Base-by-base conservation (phyloP, 2,113 vertebrate genomes). In the Epinephelus lanceolatus region DNA sequence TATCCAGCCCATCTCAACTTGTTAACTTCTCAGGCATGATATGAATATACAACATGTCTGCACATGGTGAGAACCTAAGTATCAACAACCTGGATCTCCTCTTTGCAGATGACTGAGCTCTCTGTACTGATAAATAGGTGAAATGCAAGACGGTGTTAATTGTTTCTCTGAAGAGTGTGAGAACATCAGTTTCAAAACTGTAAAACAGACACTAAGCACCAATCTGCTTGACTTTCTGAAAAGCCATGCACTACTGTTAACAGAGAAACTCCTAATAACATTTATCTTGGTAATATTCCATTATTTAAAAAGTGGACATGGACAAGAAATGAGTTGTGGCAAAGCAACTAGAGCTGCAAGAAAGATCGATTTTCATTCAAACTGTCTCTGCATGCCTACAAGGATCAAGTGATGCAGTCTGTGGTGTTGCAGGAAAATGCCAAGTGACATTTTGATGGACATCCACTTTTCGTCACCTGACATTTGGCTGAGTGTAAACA, bases 1-100 rank as follows among this genome's bases (percentile, higher is more conserved):
- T 66, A 66, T 80, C 47, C 9, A 49, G 68, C 33, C 57, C 42
- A 57, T 77, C 10, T 69, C n/a, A 75, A 74, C 66, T 71, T 74
- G 23, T 51, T 30, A 61, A 19, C 55, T 63, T 40, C 53, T 69
- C 51, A 70, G 70, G 63, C 37, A 4, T 67, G 25, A 33, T 30
- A 47, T 69, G 42, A 86, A 53, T 23, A 61, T 45, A 49, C 53
- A 78, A 57, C 65, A 78, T 74, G 42, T 19, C 33, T 70, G 8
- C 42, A 52, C 12, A 12, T 40, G 4, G 4, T 52, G 30, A 62
- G 12, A 14, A 71, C 17, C 10, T 23, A 17, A n/a, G 12, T 47
- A 47, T 49, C 27, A 60, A 45, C 1, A 60, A 13, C 17, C 18
- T 19, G 23, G 60, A 60, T 25, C 27, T 59, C 7, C 27, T 66